These are phyloP conservation scores for Porites australiensis DNA, from an alignment of 64 coral and sea anemone genomes.

Conservation along the genomic window DNA sequence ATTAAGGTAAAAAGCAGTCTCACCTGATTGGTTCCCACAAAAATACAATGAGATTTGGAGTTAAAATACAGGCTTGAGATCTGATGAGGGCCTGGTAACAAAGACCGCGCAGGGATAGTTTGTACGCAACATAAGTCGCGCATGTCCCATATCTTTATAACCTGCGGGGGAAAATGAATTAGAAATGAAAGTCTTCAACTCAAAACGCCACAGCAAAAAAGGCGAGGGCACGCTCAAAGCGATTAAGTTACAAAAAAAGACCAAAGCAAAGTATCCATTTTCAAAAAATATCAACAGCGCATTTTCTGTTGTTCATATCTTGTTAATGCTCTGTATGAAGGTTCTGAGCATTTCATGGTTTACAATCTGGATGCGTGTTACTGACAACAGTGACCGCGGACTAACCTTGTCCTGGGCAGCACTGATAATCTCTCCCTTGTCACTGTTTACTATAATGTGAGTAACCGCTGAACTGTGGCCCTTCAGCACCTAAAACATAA, in stretches of 20 bases:
- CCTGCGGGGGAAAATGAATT: conserved; percentile 11
- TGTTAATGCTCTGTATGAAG: no score
- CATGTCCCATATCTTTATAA: conserved; percentile 99
- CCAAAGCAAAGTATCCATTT: no score
- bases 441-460: conserved; percentile 92
- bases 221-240: no score
- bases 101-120: conserved; percentile 81
- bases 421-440: conserved; percentile 94
- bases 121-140: conserved; percentile 97
- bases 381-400: not conserved
- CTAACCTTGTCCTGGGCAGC: conserved; percentile 94
- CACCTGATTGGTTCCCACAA: conserved; percentile 97
- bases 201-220: no score
- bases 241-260: no score
- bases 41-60: conserved; percentile 80
- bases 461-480: conserved; percentile 91
- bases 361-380: no score
- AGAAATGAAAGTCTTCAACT: not conserved
- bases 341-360: no score
- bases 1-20: not conserved
- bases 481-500: conserved; percentile 77
- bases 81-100: conserved; percentile 89
- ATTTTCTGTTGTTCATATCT: no score
- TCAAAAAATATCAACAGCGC: no score
- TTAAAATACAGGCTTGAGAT: conserved; percentile 94